Evolutionary conservation across 2,113 vertebrate genomes (phyloP), one percentile per base, ranked within the genome.

Genomic region (Odontesthes bonariensis): DNA sequence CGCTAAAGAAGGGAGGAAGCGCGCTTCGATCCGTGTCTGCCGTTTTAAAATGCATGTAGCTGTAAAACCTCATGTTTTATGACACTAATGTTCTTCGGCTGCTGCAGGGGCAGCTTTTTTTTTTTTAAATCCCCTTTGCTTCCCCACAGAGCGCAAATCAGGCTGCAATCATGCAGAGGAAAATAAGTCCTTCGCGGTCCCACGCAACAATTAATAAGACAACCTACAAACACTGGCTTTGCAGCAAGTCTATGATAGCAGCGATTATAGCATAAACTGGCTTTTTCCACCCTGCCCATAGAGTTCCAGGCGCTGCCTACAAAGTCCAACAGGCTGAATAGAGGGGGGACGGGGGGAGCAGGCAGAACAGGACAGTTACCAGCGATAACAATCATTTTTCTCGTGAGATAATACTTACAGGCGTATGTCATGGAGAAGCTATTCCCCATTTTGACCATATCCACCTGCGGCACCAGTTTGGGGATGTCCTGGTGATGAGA

Each of bases 361-460:
- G 12, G 42, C 42, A 14, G 42, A 44, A 44, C 13, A 16, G 40
- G 12, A 3, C 46, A 33, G 8, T 59, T 19, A 42, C n/a, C 23
- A 23, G 16, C 9, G 11, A 32, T 16, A 22, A 10, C 4, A 14
- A 61, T 46, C 11, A 51, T 58, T 55, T 51, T 55, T 27, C 52
- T 33, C 31, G 4, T 7, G 22, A 33, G 17, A 22, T 44, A 8
- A 46, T 93, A 99, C 98, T 99, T 92, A 99, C 98, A 99, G 77
- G 97, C 96, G 84, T 99, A 98, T 82, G 98, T 99, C 97, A 99
- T 99, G 91, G 98, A 98, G 92, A 99, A 99, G 92, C 97, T 99
- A 88, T 98, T 97, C 0, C 97, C 97, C 91, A 96, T 96, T 92
- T 97, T 97, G 95, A 99, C 96, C 96, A 99, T 97, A 91, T 99